Evolutionary conservation across 1,140 invertebrate genomes (phyloP), one percentile per base, ranked within the genome.

Genomic region (Diachasmimorpha longicaudata): DNA sequence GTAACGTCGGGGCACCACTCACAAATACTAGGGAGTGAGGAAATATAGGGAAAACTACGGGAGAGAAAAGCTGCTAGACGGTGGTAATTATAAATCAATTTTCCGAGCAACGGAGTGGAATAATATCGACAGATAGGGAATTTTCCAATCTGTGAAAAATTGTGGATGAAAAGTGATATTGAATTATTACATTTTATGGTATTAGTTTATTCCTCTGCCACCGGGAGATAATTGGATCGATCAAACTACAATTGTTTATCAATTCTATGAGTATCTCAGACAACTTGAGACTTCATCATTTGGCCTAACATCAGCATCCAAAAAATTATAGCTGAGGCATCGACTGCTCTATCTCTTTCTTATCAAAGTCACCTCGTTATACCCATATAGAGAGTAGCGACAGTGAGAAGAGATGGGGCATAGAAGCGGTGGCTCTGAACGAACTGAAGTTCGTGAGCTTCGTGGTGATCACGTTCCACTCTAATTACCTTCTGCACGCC

Each of bases 401-500:
- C 21, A 19, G 23, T 63, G 58, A 63, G 23, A 63, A 63, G 11
- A 31, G 23, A 31, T 8, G 58, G 23, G 23, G 23, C 4, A 11
- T 31, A 63, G 58, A 63, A 9, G 23, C 48, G 11, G 48, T 25
- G 58, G 58, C 58, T n/a, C n/a, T 63, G 13, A 16, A 68, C 25
- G 25, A 46, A 72, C 70, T 44, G 75, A 78, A 78, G 74, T 78
- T 78, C 52, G 74, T 71, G 74, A 74, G 77, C 48, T 70, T 75
- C 46, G 70, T 70, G 74, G 74, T 77, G 75, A 79, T 77, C 78
- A 81, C 79, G 78, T 80, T 79, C 76, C 75, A 78, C 78, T 81
- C 81, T 83, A 83, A 83, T 83, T 83, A 78, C 78, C 77, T 55
- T 25, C 25, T 76, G 55, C 70, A 75, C 77, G 63, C 69, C 74